These are phyloP conservation scores for Spatulosminthurus flaviceps DNA, from an alignment of 2,888 invertebrate species.

Conservation along the genomic window DNA sequence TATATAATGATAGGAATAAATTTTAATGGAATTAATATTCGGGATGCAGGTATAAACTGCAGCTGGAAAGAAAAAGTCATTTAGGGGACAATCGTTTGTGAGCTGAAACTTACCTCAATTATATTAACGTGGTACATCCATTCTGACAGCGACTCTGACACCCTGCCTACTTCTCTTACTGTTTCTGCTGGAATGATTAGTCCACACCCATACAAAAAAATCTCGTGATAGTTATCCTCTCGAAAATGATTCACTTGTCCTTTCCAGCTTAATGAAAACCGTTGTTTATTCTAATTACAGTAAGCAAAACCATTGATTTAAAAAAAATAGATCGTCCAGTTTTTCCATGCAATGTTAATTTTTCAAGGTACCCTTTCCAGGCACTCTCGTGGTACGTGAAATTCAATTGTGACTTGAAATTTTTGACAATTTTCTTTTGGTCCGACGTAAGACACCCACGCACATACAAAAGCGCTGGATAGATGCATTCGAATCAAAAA, in stretches of 20 bases:
- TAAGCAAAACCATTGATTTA: neutral
- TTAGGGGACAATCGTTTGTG: too few species aligned
- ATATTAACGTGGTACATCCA: slow-evolving; percentile 23
- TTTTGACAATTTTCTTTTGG: slow-evolving; percentile 52
- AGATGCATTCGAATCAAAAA: slow-evolving; percentile 53
- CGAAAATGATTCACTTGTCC: slow-evolving; percentile 56
- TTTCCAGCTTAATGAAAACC: slow-evolving; percentile 47
- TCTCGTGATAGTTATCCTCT: slow-evolving; percentile 50
- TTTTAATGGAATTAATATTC: too few species aligned
- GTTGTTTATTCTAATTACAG: neutral
- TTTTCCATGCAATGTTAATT: too few species aligned
- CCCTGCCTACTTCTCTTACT: neutral
- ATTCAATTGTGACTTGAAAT: slow-evolving; percentile 47
- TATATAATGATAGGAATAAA: neutral
- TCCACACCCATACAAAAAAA: slow-evolving; percentile 51
- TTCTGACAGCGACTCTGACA: neutral
- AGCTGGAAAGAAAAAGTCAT: too few species aligned
- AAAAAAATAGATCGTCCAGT: too few species aligned
- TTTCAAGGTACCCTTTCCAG: neutral
- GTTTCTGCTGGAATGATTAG: slow-evolving; percentile 48
- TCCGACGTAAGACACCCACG: slow-evolving; percentile 54
- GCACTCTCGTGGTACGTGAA: neutral
- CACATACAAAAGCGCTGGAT: slow-evolving; percentile 48
- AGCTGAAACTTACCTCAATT: neutral
- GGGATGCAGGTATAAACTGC: too few species aligned